These are phyloP conservation scores for Microtus ochrogaster DNA, from an alignment of 2,113 vertebrate genomes.

Conservation along the genomic window DNA sequence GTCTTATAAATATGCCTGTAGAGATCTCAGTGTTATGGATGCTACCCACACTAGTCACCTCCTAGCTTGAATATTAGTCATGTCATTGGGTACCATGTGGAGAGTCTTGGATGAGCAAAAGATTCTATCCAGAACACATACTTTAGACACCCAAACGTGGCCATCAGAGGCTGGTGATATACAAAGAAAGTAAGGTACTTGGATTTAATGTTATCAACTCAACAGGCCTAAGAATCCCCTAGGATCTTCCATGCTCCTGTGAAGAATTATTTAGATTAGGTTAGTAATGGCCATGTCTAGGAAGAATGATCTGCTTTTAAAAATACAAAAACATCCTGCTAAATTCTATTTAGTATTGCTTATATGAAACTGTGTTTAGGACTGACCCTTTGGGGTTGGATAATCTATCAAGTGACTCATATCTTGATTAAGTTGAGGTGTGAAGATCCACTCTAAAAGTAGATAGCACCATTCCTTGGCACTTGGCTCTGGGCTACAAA, in stretches of 20 bases:
- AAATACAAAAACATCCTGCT: neutral
- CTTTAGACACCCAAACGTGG: neutral
- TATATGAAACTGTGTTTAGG: neutral
- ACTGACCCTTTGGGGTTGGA: neutral
- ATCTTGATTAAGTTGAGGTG: neutral
- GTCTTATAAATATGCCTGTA: neutral
- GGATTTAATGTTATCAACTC: neutral
- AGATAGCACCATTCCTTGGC: neutral
- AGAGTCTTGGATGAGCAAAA: neutral
- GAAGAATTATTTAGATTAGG: neutral
- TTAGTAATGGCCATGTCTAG: neutral
- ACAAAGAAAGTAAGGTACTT: neutral
- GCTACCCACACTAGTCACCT: neutral
- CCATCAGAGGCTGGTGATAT: neutral
- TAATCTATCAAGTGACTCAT: neutral
- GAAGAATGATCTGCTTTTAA: neutral
- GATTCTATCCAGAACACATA: neutral
- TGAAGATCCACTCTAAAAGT: neutral
- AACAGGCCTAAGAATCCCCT: neutral
- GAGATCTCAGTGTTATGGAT: neutral
- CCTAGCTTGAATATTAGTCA: neutral
- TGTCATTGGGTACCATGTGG: no score
- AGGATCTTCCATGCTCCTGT: no score
- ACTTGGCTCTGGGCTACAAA: neutral
- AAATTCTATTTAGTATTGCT: neutral